A percentile compares a stretch with the other conserved stretches of the same genome.
These are phyloP conservation scores for Eptesicus fuscus DNA, from an alignment of 2,113 vertebrate species.

Conservation along the genomic window DNA sequence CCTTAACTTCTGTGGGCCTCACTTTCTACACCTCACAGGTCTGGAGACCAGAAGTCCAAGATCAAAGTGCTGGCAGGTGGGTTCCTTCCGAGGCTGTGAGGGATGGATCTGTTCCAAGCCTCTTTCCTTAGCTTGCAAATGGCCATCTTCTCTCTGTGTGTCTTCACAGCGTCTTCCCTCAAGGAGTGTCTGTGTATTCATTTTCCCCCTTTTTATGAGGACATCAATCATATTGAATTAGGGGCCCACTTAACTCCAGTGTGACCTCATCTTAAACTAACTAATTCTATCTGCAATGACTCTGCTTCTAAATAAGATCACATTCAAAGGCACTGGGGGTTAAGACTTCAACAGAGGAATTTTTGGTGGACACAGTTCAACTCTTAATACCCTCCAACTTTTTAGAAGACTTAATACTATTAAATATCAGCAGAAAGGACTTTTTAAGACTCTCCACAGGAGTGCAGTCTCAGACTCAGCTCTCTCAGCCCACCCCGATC, in stretches of 20 bases:
- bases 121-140: not conserved
- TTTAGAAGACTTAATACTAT: not conserved
- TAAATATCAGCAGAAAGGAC: not conserved
- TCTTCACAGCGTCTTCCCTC: not conserved
- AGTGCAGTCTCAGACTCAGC: not conserved
- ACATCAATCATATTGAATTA: not conserved
- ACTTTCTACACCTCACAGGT: not conserved
- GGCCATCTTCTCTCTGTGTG: not conserved
- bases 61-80: not conserved
- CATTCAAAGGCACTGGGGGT: not conserved
- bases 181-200: not conserved
- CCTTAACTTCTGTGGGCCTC: no score
- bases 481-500: not conserved
- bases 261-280: not conserved
- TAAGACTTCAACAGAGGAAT: not conserved
- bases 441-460: not conserved
- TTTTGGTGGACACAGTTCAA: not conserved
- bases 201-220: not conserved
- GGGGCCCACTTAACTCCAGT: not conserved
- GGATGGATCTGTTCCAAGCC: not conserved
- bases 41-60: not conserved
- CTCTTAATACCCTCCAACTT: not conserved
- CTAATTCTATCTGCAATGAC: not conserved
- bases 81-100: not conserved
- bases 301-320: not conserved